Conservation (phyloP, 2,888 invertebrate genomes). For the Drosophila quinaria region DNA sequence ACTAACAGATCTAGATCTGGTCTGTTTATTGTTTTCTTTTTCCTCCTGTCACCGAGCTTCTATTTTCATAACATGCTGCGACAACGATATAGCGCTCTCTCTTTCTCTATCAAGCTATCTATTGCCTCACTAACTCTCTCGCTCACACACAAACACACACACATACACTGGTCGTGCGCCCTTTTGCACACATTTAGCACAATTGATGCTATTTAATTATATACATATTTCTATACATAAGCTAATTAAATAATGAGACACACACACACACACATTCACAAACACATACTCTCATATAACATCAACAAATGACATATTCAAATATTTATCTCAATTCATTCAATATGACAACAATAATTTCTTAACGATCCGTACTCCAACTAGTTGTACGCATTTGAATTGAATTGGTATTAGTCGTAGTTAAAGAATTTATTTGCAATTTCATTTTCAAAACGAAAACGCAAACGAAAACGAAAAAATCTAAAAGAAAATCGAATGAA, state of each 20-base stretch:
- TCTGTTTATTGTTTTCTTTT: not conserved
- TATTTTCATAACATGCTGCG: not conserved
- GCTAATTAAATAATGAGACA: slow-evolving; percentile 8
- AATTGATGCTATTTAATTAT: slow-evolving; percentile 19
- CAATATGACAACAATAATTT: slow-evolving; percentile 12
- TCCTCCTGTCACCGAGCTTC: not conserved
- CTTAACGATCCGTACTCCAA: slow-evolving; percentile 34
- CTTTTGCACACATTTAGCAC: slow-evolving; percentile 35
- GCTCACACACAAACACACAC: not conserved
- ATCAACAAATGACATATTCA: slow-evolving; percentile 8
- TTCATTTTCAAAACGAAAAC: slow-evolving; percentile 55
- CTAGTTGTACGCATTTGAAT: slow-evolving; percentile 36
- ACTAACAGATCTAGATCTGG: not conserved
- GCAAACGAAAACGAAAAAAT: slow-evolving; percentile 35
- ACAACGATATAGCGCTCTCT: slow-evolving; percentile 4
- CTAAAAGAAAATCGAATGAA: slow-evolving; percentile 50
- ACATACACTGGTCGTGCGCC: slow-evolving; percentile 35
- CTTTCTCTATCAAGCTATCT: slow-evolving; percentile 9
- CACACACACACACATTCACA: not conserved
- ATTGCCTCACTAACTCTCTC: slow-evolving; percentile 17
- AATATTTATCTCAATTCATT: slow-evolving; percentile 25
- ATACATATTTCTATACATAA: slow-evolving; percentile 29
- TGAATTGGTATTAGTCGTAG: slow-evolving; percentile 49
- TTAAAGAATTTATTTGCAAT: slow-evolving; percentile 58
- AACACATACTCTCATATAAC: slow-evolving; percentile 1